Evolutionary conservation across 2,888 invertebrate genomes (phyloP).

Genomic region (Meiosimyza platycephala): DNA sequence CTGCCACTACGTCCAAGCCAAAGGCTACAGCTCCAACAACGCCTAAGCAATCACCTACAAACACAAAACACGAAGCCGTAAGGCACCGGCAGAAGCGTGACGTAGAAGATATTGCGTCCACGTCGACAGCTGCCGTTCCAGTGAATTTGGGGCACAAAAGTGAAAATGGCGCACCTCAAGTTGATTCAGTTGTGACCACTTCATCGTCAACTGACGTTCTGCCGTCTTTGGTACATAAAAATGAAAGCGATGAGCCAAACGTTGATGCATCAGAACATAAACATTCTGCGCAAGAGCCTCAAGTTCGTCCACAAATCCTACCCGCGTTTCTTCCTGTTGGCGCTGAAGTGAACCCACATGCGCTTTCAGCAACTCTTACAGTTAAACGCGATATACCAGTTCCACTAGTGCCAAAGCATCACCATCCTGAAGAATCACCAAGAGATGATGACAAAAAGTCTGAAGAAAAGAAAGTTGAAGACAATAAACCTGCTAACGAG

Average conservation of each 20-base stretch:
- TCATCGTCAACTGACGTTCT: slow-evolving; percentile 24
- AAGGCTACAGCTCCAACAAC: slow-evolving; percentile 2
- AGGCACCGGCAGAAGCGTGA: slow-evolving; percentile 49
- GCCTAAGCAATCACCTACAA: slow-evolving; percentile 17
- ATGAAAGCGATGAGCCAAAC: neutral
- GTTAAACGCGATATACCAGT: slow-evolving; percentile 61
- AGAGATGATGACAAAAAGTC: slow-evolving; percentile 29
- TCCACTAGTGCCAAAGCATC: slow-evolving; percentile 53
- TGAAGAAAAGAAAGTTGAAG: neutral
- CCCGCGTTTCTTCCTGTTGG: slow-evolving; percentile 20
- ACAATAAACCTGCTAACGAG: slow-evolving; percentile 18
- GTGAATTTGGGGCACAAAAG: neutral
- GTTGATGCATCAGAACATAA: slow-evolving; percentile 3
- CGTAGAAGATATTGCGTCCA: slow-evolving; percentile 17
- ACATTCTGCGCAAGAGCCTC: slow-evolving; percentile 37
- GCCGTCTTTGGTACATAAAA: neutral
- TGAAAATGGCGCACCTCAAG: neutral
- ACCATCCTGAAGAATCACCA: slow-evolving; percentile 45
- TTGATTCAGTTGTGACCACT: slow-evolving; percentile 19
- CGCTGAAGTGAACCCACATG: slow-evolving; percentile 25
- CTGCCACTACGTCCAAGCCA: no score
- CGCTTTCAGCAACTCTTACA: neutral
- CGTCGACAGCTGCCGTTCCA: neutral
- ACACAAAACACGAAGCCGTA: neutral
- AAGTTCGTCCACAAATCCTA: slow-evolving; percentile 34